Conservation (phyloP, 2,797 vertebrate genomes). For the Sternarchorhynchus goeldii region DNA sequence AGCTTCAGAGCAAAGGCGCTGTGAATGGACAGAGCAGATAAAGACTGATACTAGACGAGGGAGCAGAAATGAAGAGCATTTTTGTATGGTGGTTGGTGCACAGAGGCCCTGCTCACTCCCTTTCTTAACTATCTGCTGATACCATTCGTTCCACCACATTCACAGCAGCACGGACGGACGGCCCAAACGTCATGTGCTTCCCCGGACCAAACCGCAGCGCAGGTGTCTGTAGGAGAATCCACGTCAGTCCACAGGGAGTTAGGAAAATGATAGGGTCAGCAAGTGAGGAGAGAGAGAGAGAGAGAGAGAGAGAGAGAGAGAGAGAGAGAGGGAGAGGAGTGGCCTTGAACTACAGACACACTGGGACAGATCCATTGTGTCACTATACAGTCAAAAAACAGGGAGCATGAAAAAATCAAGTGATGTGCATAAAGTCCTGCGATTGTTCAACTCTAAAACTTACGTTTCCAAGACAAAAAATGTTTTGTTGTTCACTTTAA, state of each 20-base stretch:
- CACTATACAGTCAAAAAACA: not conserved
- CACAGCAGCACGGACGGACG: slow-evolving; percentile 16
- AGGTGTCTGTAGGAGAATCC: slow-evolving; percentile 46
- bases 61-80: slow-evolving; percentile 51
- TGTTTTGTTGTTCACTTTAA: too few relatives aligned
- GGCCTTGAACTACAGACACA: slow-evolving; percentile 45
- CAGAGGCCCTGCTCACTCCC: slow-evolving; percentile 62
- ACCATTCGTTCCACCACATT: slow-evolving; percentile 3
- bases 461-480: too few relatives aligned
- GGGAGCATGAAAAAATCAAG: too few relatives aligned
- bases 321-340: not conserved
- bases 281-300: not conserved
- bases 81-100: slow-evolving; percentile 57
- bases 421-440: too few relatives aligned
- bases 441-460: too few relatives aligned
- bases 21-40: slow-evolving; percentile 49
- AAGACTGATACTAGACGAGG: slow-evolving; percentile 36
- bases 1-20: slow-evolving; percentile 44
- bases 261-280: slow-evolving; percentile 31
- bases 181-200: slow-evolving; percentile 19
- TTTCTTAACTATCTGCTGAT: slow-evolving; percentile 54
- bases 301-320: not conserved
- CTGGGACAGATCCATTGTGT: slow-evolving; percentile 4
- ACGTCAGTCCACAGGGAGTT: slow-evolving; percentile 27
- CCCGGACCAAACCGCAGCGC: slow-evolving; percentile 25